Conservation (phyloP, 2,888 invertebrate genomes). For the Pimpla rufipes region DNA sequence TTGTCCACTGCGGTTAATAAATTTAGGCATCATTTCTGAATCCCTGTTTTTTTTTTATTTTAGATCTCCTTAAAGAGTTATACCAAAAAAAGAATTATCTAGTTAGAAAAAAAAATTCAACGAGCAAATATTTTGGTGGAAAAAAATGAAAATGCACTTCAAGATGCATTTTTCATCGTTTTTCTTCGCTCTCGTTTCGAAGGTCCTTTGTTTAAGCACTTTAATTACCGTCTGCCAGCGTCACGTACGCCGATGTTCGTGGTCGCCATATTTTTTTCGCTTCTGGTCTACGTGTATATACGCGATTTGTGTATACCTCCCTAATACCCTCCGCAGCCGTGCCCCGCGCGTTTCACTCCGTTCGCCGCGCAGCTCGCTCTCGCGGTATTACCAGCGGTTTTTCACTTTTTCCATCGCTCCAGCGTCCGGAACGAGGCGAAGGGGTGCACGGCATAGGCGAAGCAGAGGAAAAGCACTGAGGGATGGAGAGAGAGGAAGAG, state of each 20-base stretch:
- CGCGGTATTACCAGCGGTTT: conserved; percentile 50
- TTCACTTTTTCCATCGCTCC: conserved; percentile 52
- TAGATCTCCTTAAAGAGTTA: too few species aligned
- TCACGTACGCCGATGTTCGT: conserved; percentile 40
- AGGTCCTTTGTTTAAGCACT: conserved; percentile 50
- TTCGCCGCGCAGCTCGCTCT: conserved; percentile 20
- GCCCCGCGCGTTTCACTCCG: conserved; percentile 18
- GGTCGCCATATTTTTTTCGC: conserved; percentile 28
- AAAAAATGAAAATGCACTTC: too few species aligned
- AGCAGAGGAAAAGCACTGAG: conserved; percentile 14
- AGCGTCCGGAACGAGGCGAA: conserved; percentile 46
- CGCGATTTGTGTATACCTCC: conserved; percentile 41
- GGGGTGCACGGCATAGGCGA: conserved; percentile 39
- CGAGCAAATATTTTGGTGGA: too few species aligned
- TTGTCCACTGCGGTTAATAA: too few species aligned
- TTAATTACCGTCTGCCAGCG: conserved; percentile 60
- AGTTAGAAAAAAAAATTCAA: too few species aligned
- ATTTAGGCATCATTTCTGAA: too few species aligned
- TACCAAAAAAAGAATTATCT: too few species aligned
- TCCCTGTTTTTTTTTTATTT: too few species aligned
- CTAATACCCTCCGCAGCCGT: conserved; percentile 40
- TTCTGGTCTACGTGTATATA: conserved; percentile 39
- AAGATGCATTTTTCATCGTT: background rate
- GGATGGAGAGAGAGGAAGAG: background rate
- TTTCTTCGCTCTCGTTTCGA: background rate